Evolutionary conservation across 64 coral and sea anemone species (phyloP).

Genomic region (Exaiptasia diaphana): DNA sequence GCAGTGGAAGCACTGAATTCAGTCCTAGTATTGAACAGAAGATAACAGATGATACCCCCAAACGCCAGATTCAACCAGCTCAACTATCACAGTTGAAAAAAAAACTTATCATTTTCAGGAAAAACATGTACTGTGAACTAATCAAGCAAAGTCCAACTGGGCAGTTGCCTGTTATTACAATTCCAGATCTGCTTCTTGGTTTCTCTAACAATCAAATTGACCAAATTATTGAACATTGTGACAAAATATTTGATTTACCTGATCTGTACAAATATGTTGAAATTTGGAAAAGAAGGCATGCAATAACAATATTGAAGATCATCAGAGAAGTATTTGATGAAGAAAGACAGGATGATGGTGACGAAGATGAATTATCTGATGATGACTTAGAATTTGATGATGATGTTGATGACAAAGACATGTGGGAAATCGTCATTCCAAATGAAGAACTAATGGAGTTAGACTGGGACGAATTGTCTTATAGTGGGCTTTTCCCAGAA

Average conservation of each 20-base stretch:
- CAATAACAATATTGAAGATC: neutral
- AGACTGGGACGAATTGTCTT: neutral
- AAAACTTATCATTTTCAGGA: neutral
- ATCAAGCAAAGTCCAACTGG: neutral
- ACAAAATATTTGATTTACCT: conserved; percentile 4
- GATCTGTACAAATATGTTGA: neutral
- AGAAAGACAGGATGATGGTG: neutral
- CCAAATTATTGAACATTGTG: conserved; percentile 8
- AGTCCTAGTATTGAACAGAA: neutral
- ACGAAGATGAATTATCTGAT: neutral
- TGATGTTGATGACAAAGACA: neutral
- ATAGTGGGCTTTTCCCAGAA: neutral
- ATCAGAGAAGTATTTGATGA: neutral
- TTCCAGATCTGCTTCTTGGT: neutral
- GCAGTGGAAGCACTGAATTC: neutral
- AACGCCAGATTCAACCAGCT: neutral
- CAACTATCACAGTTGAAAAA: neutral
- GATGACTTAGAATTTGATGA: neutral
- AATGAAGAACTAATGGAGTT: neutral
- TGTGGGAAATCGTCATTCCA: neutral
- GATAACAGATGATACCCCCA: neutral
- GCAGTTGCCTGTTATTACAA: conserved; percentile 1
- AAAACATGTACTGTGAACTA: neutral
- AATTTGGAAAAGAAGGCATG: neutral
- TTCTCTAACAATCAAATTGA: conserved; percentile 2